phyloP scores from a whole-genome alignment of 2,113 vertebrate species.

The Xiphophorus maculatus region DNA sequence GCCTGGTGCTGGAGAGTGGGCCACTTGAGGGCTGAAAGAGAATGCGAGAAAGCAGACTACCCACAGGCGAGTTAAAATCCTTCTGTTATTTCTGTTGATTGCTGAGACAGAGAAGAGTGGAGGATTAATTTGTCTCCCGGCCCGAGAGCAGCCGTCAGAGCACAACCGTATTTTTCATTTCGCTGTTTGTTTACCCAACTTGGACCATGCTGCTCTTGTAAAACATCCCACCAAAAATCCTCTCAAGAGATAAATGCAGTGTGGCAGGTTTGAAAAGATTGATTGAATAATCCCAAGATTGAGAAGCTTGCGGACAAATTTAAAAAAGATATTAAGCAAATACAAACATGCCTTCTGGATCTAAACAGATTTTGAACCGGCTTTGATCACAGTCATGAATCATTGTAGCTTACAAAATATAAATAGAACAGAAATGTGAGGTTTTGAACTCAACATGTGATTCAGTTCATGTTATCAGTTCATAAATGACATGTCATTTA shows the following conservation, averaged over 20 bases:
- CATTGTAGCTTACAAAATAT: constrained; percentile 38
- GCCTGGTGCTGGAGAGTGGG: constrained; percentile 67
- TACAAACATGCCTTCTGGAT: constrained; percentile 28
- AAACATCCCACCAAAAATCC: constrained; percentile 35
- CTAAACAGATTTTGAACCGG: constrained; percentile 26
- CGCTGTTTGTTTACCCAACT: constrained; percentile 57
- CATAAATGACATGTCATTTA: too few relatives aligned
- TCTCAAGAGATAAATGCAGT: neutral
- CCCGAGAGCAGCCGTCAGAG: constrained; percentile 53
- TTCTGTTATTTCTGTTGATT: constrained; percentile 71
- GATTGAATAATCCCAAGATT: constrained; percentile 35
- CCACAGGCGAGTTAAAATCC: constrained; percentile 57
- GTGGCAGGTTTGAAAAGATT: constrained; percentile 36
- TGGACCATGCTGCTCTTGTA: constrained; percentile 13
- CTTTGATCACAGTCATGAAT: constrained; percentile 51
- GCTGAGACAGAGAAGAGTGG: constrained; percentile 51
- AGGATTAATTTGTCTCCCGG: constrained; percentile 64
- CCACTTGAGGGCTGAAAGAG: constrained; percentile 53
- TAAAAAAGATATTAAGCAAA: constrained; percentile 1
- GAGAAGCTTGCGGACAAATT: constrained; percentile 21
- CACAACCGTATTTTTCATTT: constrained; percentile 12
- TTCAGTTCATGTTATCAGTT: neutral
- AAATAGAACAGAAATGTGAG: constrained; percentile 24
- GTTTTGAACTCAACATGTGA: constrained; percentile 27
- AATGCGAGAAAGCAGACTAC: constrained; percentile 19